Evolutionary conservation across 2,888 invertebrate species (phyloP), one percentile per base, ranked within the genome.

Genomic region (Pterostichus niger): DNA sequence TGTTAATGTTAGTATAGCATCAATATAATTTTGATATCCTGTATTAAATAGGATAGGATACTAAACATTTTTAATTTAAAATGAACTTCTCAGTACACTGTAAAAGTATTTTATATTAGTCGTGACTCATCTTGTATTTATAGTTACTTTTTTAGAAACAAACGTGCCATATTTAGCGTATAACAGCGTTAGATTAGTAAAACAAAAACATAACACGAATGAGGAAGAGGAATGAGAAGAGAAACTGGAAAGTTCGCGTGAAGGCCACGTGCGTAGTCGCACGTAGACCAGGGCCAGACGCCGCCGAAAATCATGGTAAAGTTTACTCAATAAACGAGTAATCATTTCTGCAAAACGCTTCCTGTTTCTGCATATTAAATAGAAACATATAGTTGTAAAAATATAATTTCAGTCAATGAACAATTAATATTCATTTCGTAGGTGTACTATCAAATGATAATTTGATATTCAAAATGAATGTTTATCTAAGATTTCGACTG

Each of bases 211-310:
- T 31, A 31, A 31, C 13, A 31, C 17, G 59, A 59, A 17, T 59
- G 31, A 59, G 17, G 24, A 59, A 31, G 59, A 49, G 5, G 49
- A 10, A 49, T 2, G 49, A 10, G 49, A 11, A 49, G 49, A 31
- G 59, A 59, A 59, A 9, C 59, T n/a, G 31, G 59, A 59, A 59
- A 10, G 59, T 31, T 31, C 54, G 59, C 17, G 24, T 7, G 49
- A 10, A 49, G 7, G 31, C 31, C 31, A 59, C 59, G 59, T 59
- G 59, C 59, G 1, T 59, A 9, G 10, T 31, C 7, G 59, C 59
- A 59, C 59, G 59, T 59, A 59, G 59, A n/a, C 49, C 49, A 13
- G 4, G 49, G 49, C 49, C 49, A 49, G 49, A 49, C 49, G 49
- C 40, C 54, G 17, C 54, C 13, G 17, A 17, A 17, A 17, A 54